These are phyloP conservation scores for Patella caerulea DNA, from an alignment of 2,888 invertebrate genomes.

Conservation along the genomic window DNA sequence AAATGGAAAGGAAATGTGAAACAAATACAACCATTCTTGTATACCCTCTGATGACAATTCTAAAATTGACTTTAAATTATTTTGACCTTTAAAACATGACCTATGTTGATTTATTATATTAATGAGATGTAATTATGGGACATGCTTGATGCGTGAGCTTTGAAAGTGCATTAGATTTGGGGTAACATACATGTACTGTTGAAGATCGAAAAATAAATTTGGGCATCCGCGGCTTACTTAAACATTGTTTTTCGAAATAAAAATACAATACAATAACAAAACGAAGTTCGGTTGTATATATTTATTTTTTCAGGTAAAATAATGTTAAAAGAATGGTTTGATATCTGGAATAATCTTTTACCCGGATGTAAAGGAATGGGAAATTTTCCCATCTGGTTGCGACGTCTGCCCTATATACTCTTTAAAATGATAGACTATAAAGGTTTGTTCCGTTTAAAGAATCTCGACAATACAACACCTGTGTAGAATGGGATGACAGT, in stretches of 20 bases:
- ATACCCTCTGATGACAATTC: not conserved
- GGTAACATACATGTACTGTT: too few species aligned
- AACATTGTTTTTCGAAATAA: too few species aligned
- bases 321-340: conserved; percentile 44
- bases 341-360: conserved; percentile 48
- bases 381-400: conserved; percentile 57
- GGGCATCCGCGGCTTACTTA: too few species aligned
- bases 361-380: conserved; percentile 52
- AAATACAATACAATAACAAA: too few species aligned
- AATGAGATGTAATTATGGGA: not conserved
- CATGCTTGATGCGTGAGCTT: too few species aligned
- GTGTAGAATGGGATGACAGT: too few species aligned
- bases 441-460: conserved; percentile 34
- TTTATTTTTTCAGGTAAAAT: conserved; percentile 34
- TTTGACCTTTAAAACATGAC: not conserved
- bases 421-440: conserved; percentile 55
- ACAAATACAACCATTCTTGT: too few species aligned
- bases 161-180: too few species aligned
- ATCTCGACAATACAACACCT: too few species aligned
- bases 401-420: conserved; percentile 50
- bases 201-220: too few species aligned
- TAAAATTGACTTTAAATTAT: not conserved
- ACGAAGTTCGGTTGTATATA: too few species aligned
- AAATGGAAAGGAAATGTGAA: too few species aligned
- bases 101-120: not conserved